A percentile compares a stretch with the other conserved stretches of the same genome.
These are phyloP conservation scores for Entelurus aequoreus DNA, from an alignment of 2,113 vertebrate species.

Conservation along the genomic window DNA sequence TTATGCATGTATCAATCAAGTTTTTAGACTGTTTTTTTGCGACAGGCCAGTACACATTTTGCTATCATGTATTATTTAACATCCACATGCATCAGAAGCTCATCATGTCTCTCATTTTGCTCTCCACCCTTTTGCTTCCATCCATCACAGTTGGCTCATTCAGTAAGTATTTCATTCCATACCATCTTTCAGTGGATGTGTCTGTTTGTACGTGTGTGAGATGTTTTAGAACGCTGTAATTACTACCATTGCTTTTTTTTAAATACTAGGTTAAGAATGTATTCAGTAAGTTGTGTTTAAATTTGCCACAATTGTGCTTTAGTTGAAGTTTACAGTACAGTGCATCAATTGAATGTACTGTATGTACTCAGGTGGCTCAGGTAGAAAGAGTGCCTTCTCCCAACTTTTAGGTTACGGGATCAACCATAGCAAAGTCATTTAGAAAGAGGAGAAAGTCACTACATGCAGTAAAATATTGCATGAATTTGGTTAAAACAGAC, in stretches of 20 bases:
- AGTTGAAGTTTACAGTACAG: not conserved
- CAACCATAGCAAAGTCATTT: no score
- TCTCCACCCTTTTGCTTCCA: slow-evolving; percentile 45
- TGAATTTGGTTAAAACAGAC: no score
- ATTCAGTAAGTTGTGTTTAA: slow-evolving; percentile 11
- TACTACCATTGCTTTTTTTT: not conserved
- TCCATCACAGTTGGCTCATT: slow-evolving; percentile 75
- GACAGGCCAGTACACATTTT: not conserved
- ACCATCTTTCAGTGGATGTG: slow-evolving; percentile 55
- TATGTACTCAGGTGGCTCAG: not conserved
- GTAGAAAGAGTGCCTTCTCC: no score
- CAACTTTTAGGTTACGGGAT: no score
- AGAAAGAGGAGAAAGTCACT: no score
- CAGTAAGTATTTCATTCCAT: slow-evolving; percentile 82
- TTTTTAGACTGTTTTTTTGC: not conserved
- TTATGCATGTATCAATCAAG: no score
- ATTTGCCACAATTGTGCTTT: slow-evolving; percentile 6
- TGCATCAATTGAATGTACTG: slow-evolving; percentile 4
- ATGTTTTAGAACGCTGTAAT: not conserved
- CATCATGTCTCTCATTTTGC: slow-evolving; percentile 50
- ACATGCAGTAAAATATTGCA: no score
- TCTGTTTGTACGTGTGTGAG: not conserved
- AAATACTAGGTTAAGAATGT: slow-evolving; percentile 3
- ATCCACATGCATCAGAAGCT: slow-evolving; percentile 18
- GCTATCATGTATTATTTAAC: slow-evolving; percentile 3